phyloP scores from a whole-genome alignment of 2,888 invertebrate genomes.

The Rotaria magnacalcarata region DNA sequence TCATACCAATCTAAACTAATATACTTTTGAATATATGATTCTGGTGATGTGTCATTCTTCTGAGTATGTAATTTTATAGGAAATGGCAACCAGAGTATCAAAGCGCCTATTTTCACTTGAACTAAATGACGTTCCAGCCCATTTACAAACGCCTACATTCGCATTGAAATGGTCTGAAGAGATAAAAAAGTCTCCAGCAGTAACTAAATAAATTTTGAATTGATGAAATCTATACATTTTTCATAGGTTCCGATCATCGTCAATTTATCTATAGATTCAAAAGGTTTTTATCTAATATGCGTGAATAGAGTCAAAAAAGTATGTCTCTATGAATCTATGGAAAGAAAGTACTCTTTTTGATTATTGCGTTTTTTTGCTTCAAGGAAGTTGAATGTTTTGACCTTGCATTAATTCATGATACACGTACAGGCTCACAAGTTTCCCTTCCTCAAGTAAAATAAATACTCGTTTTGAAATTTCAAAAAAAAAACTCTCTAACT shows the following conservation, averaged over 20 bases:
- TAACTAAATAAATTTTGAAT: background rate
- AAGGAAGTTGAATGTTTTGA: slow-evolving; percentile 27
- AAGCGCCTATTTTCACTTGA: background rate
- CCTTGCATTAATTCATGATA: background rate
- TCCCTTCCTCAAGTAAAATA: background rate
- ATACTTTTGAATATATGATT: background rate
- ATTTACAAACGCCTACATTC: background rate
- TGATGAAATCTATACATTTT: background rate
- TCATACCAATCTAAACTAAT: too few species aligned
- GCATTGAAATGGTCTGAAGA: slow-evolving; percentile 22
- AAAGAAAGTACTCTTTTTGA: background rate
- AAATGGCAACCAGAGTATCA: background rate
- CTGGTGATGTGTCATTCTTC: too few species aligned
- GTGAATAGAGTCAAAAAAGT: background rate
- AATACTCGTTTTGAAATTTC: background rate
- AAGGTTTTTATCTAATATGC: slow-evolving; percentile 1
- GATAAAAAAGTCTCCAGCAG: background rate
- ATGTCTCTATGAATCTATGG: background rate
- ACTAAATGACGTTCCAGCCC: background rate
- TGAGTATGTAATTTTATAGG: background rate
- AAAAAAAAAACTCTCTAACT: too few species aligned
- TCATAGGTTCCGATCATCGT: background rate
- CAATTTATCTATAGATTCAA: background rate
- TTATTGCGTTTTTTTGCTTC: background rate
- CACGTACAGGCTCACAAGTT: background rate